These are phyloP conservation scores for Gryllus bimaculatus DNA, from an alignment of 1,140 invertebrate species.

Conservation along the genomic window DNA sequence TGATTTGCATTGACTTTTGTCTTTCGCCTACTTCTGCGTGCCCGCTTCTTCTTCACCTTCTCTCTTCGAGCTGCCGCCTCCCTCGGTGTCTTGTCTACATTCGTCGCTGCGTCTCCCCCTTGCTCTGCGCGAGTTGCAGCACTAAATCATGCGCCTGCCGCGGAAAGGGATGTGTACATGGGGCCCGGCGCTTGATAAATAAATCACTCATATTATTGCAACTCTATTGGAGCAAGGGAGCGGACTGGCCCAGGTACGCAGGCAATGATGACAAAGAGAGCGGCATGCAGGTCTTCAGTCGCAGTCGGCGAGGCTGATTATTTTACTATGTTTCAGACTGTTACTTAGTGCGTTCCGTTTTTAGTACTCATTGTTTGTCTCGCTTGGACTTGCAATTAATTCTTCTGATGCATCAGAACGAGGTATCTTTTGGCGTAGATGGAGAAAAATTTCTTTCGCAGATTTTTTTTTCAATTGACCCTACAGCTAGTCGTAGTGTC, in stretches of 20 bases:
- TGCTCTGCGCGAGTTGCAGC: background rate
- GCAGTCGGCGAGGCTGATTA: background rate
- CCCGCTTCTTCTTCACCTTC: background rate
- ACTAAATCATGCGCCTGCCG: background rate
- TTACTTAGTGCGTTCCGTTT: too few relatives aligned
- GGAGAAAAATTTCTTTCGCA: too few relatives aligned
- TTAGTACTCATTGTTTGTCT: too few relatives aligned
- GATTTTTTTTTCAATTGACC: too few relatives aligned
- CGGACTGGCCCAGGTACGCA: background rate
- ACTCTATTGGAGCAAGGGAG: background rate
- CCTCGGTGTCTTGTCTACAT: background rate
- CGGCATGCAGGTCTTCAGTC: background rate
- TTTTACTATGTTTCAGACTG: background rate
- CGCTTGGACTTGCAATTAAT: too few relatives aligned
- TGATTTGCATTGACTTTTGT: too few relatives aligned
- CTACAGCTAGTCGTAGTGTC: too few relatives aligned
- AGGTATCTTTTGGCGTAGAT: too few relatives aligned
- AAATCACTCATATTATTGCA: background rate
- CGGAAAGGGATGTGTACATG: background rate
- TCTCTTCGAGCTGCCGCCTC: background rate
- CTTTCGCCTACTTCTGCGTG: too few relatives aligned
- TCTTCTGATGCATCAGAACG: too few relatives aligned
- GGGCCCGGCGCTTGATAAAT: background rate
- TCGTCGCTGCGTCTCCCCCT: background rate
- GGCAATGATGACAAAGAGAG: background rate